Evolutionary conservation across 2,797 vertebrate genomes (phyloP).

Genomic region (Fistularia tabacaria): DNA sequence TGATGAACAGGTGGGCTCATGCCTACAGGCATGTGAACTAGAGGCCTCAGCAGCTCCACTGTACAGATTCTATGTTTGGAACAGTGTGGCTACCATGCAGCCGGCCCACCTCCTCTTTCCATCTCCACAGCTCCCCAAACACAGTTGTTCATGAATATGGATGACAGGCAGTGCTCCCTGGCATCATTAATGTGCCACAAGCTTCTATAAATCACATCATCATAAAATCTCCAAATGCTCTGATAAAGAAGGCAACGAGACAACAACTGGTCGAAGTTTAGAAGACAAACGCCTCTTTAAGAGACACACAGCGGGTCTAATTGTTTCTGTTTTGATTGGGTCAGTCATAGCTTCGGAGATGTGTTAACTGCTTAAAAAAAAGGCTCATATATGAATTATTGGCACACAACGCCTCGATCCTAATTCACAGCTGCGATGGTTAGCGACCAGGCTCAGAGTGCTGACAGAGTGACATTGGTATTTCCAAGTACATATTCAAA

Average conservation of each 20-base stretch:
- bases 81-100: slow-evolving; percentile 67
- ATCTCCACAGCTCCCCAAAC: slow-evolving; percentile 65
- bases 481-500: too few species aligned
- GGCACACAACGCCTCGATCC: slow-evolving; percentile 25
- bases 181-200: slow-evolving; percentile 79
- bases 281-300: slow-evolving; percentile 49
- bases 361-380: slow-evolving; percentile 49
- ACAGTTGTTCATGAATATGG: slow-evolving; percentile 87
- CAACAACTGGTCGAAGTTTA: slow-evolving; percentile 48
- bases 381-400: slow-evolving; percentile 33
- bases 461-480: too few species aligned
- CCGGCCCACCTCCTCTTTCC: slow-evolving; percentile 42
- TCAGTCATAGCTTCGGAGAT: slow-evolving; percentile 22
- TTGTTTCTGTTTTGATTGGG: slow-evolving; percentile 36
- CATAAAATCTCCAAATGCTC: slow-evolving; percentile 77
- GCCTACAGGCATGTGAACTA: slow-evolving; percentile 63
- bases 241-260: slow-evolving; percentile 63
- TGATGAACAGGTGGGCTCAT: slow-evolving; percentile 63
- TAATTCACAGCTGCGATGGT: background rate
- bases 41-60: slow-evolving; percentile 52
- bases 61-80: slow-evolving; percentile 61
- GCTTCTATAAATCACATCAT: slow-evolving; percentile 79
- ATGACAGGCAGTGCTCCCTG: slow-evolving; percentile 70
- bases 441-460: too few species aligned
- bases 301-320: slow-evolving; percentile 25